Conservation (phyloP, 2,797 vertebrate species). For the Cetoscarus ocellatus region DNA sequence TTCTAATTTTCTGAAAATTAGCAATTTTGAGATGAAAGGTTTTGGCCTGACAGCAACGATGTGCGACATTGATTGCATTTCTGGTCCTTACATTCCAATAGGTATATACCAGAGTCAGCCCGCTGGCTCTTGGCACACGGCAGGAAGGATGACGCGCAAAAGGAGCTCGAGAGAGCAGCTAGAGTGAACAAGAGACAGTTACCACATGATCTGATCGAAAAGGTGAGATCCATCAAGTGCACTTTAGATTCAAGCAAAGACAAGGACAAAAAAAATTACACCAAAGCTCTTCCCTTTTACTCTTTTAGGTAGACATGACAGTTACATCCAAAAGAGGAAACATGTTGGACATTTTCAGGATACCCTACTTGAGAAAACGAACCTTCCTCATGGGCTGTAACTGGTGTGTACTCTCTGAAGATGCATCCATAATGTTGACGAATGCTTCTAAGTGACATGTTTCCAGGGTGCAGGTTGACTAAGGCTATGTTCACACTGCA, state of each 20-base stretch:
- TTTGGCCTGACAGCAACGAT: no score
- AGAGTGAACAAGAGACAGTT: conserved; percentile 81
- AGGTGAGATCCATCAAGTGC: conserved; percentile 75
- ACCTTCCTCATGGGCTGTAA: conserved; percentile 78
- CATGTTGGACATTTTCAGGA: conserved; percentile 87
- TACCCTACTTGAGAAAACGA: conserved; percentile 83
- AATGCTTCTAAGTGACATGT: no score
- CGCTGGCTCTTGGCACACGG: conserved; percentile 91
- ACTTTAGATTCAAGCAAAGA: background rate
- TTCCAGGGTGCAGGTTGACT: no score
- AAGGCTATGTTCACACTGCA: no score
- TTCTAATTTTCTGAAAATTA: no score
- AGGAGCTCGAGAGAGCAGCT: conserved; percentile 85
- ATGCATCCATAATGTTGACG: no score
- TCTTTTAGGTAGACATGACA: conserved; percentile 40
- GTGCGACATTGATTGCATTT: no score
- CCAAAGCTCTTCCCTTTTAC: background rate
- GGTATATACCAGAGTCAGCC: conserved; percentile 91
- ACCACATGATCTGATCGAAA: conserved; percentile 80
- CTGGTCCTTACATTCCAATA: conserved; percentile 38
- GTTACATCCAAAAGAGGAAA: conserved; percentile 62
- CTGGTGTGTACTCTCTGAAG: background rate
- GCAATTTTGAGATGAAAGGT: no score
- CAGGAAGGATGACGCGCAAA: conserved; percentile 84
- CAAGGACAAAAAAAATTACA: no score